phyloP scores from a whole-genome alignment of 2,113 vertebrate species.

The Poeciliopsis occidentalis region DNA sequence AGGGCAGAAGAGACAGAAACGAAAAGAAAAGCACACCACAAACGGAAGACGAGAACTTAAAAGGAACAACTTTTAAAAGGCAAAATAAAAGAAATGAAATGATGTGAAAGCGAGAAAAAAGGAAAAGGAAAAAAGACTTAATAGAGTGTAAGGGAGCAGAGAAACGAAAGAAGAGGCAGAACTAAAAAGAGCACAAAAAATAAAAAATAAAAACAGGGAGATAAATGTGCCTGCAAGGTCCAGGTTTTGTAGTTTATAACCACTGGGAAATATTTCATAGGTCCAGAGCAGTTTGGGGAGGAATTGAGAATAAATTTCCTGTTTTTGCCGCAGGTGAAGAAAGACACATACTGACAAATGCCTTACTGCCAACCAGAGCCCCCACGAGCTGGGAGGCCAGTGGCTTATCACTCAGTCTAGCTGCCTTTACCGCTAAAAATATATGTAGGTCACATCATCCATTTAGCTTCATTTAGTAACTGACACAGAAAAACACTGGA shows the following conservation, averaged over 20 bases:
- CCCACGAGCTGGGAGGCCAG: constrained; percentile 1
- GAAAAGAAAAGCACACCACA: background rate
- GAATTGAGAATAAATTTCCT: constrained; percentile 38
- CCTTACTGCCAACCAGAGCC: constrained; percentile 12
- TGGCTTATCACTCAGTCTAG: constrained; percentile 17
- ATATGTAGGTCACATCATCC: constrained; percentile 17
- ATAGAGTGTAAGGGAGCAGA: constrained; percentile 32
- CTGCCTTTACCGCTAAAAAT: background rate
- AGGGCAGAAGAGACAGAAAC: constrained; percentile 39
- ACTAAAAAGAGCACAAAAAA: constrained; percentile 54
- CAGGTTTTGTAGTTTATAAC: constrained; percentile 57
- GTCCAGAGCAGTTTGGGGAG: constrained; percentile 49
- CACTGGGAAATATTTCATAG: constrained; percentile 57
- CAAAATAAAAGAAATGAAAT: constrained; percentile 54
- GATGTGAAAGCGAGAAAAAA: constrained; percentile 52
- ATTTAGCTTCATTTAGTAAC: constrained; percentile 19
- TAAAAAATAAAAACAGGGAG: constrained; percentile 33
- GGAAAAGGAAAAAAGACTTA: constrained; percentile 22
- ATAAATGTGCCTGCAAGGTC: constrained; percentile 50
- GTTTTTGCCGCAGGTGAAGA: constrained; percentile 37
- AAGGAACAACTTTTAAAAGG: constrained; percentile 44
- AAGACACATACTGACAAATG: constrained; percentile 46
- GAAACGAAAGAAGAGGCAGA: constrained; percentile 42
- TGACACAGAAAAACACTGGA: constrained; percentile 8
- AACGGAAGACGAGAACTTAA: constrained; percentile 29